Base-by-base conservation (phyloP, 2,113 vertebrate genomes). In the Colinus virginianus region DNA sequence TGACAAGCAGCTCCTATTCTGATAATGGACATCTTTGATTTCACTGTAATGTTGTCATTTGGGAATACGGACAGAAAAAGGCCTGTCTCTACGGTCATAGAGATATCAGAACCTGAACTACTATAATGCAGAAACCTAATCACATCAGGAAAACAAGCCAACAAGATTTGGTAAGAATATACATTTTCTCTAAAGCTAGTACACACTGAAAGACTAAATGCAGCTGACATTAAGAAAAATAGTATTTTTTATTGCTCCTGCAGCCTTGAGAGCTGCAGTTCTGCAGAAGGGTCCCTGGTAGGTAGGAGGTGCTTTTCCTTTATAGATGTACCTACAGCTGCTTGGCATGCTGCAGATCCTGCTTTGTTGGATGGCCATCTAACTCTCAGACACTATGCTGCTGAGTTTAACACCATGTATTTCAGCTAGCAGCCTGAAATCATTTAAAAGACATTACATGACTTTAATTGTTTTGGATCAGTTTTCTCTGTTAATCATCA, bases 381-480 rank as follows among this genome's bases (percentile, higher is more conserved):
- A 76, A 3, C 16, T 87, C 53, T 75, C 40, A 34, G 43, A 38
- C 53, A 11, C 61, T 36, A 40, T 0, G 6, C 32, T 58, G 43
- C 55, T 13, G 51, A 62, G 59, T 63, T 83, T 59, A 71, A 16
- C 32, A 70, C 32, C 12, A 13, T 26, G 16, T 64, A 63, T 75
- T 87, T 94, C 78, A 71, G 66, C 58, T 38, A 75, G 74, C 3
- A 4, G 38, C 74, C 80, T 74, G 76, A 90, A 93, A 62, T 80
- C 1, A 70, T 90, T 88, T 62, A 69, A 93, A 93, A 74, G 40
- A 55, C 38, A 78, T 79, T 68, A 82, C 21, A 46, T 78, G 71
- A 46, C 13, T 78, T 63, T 61, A 68, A 51, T 64, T 42, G 66
- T 56, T 88, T 90, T 87, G 89, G 89, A 92, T 75, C 62, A 71